Evolutionary conservation across 2,888 invertebrate species (phyloP), one percentile per base, ranked within the genome.

Genomic region (Callyntrura sp.): DNA sequence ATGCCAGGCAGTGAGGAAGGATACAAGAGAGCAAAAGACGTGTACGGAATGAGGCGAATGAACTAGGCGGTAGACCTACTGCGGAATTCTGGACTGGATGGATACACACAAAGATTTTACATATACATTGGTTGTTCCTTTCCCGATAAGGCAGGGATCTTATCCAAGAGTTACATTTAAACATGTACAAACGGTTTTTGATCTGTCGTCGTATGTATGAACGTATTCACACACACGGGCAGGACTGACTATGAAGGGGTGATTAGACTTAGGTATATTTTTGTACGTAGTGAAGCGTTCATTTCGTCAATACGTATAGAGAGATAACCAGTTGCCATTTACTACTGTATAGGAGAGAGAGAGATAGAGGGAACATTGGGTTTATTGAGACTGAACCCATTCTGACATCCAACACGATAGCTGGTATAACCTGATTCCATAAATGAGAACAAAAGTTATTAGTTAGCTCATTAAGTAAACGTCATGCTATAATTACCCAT

Each of bases 31-130:
- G 57, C n/a, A 57, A 28, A 79, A 45, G 65, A 62, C 43, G 11
- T 28, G 35, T n/a, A 17, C n/a, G 51, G 68, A 65, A 9, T n/a
- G 68, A 17, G 68, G 68, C 68, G 68, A 68, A 68, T 68, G 68
- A 68, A 68, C 68, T 35, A 35, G 43, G 8, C 0, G 11, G n/a
- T n/a, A n/a, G n/a, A n/a, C n/a, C n/a, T 17, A 68, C 2, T 68
- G 35, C 43, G 35, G 35, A 43, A 43, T 68, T 68, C 17, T 35
- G 8, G n/a, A 43, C 35, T 68, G 43, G 6, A 68, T 68, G 43
- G n/a, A n/a, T n/a, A n/a, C n/a, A n/a, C n/a, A n/a, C n/a, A n/a
- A n/a, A n/a, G n/a, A n/a, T n/a, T n/a, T n/a, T n/a, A n/a, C n/a
- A n/a, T 68, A 43, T 11, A 68, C 11, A 65, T 28, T 65, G 12